Conservation (phyloP, 2,113 vertebrate genomes). For the Puma concolor region DNA sequence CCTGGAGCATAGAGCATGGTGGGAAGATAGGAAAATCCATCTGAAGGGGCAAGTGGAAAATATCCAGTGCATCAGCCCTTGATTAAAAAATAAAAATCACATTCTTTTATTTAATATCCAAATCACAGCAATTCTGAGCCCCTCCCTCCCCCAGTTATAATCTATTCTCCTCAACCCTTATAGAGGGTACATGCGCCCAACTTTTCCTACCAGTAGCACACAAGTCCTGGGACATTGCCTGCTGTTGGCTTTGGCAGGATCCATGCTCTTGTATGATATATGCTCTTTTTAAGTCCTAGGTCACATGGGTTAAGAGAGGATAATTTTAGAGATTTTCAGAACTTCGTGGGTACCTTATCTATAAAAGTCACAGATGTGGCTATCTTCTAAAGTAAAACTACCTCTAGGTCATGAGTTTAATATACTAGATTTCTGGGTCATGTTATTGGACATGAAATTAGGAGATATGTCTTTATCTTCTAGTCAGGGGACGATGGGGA, state of each 20-base stretch:
- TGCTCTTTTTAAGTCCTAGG: neutral
- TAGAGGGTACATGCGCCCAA: neutral
- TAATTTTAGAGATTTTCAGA: neutral
- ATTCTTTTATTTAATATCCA: neutral
- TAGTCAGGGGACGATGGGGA: neutral
- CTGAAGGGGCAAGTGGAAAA: neutral
- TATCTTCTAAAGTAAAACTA: constrained; percentile 10
- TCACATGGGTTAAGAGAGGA: neutral
- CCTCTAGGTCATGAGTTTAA: neutral
- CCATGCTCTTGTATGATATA: neutral
- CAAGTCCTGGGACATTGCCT: neutral
- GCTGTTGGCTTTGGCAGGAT: neutral
- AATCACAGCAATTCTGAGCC: neutral
- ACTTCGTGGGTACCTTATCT: neutral
- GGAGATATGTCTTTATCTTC: neutral
- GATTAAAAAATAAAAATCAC: neutral
- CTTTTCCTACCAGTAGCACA: neutral
- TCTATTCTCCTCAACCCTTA: neutral
- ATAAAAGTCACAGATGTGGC: neutral
- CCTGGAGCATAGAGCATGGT: neutral
- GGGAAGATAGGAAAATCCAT: neutral
- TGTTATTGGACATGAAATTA: neutral
- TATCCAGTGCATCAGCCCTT: neutral
- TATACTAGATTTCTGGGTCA: neutral
- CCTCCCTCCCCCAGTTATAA: neutral